Evolutionary conservation across 1,140 invertebrate species (phyloP).

Genomic region (Philotrypesis tridentata): DNA sequence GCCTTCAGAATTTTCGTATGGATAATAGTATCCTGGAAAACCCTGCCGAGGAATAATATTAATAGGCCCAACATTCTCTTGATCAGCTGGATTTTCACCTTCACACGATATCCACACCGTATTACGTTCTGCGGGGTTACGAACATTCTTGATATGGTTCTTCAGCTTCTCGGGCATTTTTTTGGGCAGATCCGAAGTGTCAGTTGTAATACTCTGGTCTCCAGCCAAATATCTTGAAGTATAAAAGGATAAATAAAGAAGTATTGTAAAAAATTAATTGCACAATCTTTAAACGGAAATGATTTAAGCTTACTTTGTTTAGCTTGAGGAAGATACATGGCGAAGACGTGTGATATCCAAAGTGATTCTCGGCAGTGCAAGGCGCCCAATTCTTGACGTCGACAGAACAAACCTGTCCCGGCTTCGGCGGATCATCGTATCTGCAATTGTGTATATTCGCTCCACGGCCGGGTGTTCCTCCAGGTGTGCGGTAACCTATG

Average conservation of each 20-base stretch:
- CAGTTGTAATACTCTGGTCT: constrained; percentile 82
- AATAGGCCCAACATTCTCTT: constrained; percentile 89
- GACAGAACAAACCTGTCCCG: constrained; percentile 78
- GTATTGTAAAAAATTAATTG: neutral
- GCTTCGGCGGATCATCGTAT: constrained; percentile 70
- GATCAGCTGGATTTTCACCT: constrained; percentile 91
- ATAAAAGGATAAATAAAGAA: neutral
- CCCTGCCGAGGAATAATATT: constrained; percentile 79
- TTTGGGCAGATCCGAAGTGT: constrained; percentile 75
- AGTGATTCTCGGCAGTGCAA: constrained; percentile 83
- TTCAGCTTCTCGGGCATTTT: constrained; percentile 81
- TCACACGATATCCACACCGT: constrained; percentile 92
- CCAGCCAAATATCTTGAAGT: constrained; percentile 82
- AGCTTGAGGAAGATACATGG: constrained; percentile 90
- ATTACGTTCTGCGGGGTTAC: constrained; percentile 76
- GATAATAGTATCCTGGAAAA: constrained; percentile 89
- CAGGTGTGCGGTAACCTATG: constrained; percentile 77
- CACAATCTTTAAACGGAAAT: neutral
- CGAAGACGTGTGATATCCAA: constrained; percentile 83
- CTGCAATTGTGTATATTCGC: constrained; percentile 76
- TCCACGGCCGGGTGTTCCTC: constrained; percentile 74
- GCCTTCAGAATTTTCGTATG: constrained; percentile 86
- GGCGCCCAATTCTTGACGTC: constrained; percentile 78
- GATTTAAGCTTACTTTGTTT: constrained; percentile 79
- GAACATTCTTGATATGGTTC: constrained; percentile 74